Base-by-base conservation (phyloP, 2,113 vertebrate genomes). In the Onychorhynchus coronatus region DNA sequence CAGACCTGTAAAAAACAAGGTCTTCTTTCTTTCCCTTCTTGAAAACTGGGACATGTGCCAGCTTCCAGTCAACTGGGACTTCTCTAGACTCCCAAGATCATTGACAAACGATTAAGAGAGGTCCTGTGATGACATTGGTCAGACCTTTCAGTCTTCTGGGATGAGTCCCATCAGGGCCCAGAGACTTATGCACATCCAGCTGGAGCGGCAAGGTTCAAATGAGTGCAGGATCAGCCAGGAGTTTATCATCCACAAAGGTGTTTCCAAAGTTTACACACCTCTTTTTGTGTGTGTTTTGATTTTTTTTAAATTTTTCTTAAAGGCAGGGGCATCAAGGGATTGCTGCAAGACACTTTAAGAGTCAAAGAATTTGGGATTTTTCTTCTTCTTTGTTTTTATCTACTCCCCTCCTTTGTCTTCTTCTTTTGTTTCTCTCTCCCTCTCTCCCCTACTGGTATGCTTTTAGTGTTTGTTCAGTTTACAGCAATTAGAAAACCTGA, bases 71-170 rank as follows among this genome's bases (percentile, higher is more conserved):
- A 4, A 13, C 19, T 63, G 42, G 37, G n/a, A 47, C 52, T 12
- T 55, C 10, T 59, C 58, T 49, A 82, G 33, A 37, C 28, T 65
- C 33, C 31, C 33, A 50, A 41, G 46, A 49, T 15, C 4, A 2
- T 5, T 55, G 44, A n/a, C 14, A 68, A 77, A 46, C n/a, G 49
- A 59, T 35, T 24, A 39, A 39, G 28, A 46, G 56, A 50, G 7
- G 10, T 61, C 5, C 11, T 11, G 0, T 4, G 10, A 28, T 77
- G 23, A n/a, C 25, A n/a, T 9, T 4, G 2, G 3, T 20, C 17
- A 35, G 41, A 27, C 14, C 17, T 59, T 65, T 74, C 33, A 28
- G 33, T 46, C 9, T 9, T 17, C 21, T 81, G 68, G 27, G 31
- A 25, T 58, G 13, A 76, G 18, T 75, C 20, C 23, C 33, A 12